Conservation (phyloP, 2,888 invertebrate species). For the Monochamus alternatus region DNA sequence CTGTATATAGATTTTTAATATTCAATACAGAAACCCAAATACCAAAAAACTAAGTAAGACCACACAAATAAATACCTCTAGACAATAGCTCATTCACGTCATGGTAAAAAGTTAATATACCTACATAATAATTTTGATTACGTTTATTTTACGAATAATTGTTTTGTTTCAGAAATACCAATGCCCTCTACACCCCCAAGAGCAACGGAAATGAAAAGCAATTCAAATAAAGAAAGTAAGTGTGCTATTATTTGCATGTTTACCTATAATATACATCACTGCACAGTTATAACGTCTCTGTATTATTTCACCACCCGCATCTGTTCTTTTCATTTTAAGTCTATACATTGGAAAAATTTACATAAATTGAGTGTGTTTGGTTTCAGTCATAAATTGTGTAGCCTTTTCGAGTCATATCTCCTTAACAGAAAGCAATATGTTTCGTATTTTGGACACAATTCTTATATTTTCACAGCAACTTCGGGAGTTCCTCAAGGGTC, state of each 20-base stretch:
- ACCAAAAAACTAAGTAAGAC: too few relatives aligned
- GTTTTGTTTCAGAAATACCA: conserved; percentile 83
- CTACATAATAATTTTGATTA: conserved; percentile 18
- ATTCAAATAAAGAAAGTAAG: conserved; percentile 84
- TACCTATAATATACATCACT: conserved; percentile 7
- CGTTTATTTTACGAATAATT: conserved; percentile 23
- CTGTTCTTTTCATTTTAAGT: conserved; percentile 2
- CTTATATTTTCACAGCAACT: too few relatives aligned
- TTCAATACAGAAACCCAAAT: too few relatives aligned
- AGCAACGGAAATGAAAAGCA: conserved; percentile 86
- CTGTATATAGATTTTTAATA: too few relatives aligned
- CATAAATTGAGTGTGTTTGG: not conserved
- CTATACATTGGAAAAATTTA: too few relatives aligned
- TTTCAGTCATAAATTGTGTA: too few relatives aligned
- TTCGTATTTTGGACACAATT: too few relatives aligned
- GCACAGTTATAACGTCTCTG: not conserved
- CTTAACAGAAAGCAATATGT: too few relatives aligned
- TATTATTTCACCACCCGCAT: not conserved
- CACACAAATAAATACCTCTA: too few relatives aligned
- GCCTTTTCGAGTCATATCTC: too few relatives aligned
- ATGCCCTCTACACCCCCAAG: conserved; percentile 89
- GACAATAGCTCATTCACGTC: conserved; percentile 33
- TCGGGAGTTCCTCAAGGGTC: too few relatives aligned
- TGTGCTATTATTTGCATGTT: conserved; percentile 42
- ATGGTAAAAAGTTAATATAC: conserved; percentile 31